Conservation (phyloP, 2,888 invertebrate genomes). For the Agrochola lychnidis region DNA sequence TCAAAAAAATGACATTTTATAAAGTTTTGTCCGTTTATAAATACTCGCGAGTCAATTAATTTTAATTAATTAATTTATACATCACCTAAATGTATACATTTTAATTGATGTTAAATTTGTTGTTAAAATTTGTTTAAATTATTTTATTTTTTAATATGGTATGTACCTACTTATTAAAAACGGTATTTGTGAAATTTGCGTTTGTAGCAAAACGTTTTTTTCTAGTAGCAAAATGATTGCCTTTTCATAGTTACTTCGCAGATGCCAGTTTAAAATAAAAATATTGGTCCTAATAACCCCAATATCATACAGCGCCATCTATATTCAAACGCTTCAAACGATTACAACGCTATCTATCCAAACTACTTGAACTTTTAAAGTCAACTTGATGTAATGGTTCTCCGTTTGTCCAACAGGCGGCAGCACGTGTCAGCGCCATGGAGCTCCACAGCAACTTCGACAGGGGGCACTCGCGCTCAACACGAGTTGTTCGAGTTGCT, state of each 20-base stretch:
- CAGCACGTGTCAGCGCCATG: slow-evolving; percentile 92
- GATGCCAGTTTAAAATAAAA: background rate
- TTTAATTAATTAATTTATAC: too few relatives aligned
- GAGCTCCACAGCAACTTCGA: slow-evolving; percentile 85
- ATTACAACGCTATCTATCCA: slow-evolving; percentile 51
- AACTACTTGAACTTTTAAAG: background rate
- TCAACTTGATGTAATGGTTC: slow-evolving; percentile 62
- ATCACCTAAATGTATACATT: too few relatives aligned
- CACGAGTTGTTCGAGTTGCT: slow-evolving; percentile 98
- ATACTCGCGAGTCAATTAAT: background rate
- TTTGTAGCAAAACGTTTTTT: background rate
- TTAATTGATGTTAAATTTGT: too few relatives aligned
- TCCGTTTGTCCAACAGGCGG: slow-evolving; percentile 88
- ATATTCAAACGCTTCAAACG: background rate
- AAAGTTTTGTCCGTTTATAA: background rate
- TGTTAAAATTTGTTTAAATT: too few relatives aligned
- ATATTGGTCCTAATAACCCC: too few relatives aligned
- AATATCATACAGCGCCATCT: slow-evolving; percentile 68
- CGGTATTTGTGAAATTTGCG: background rate
- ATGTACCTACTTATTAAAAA: background rate
- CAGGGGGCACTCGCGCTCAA: slow-evolving; percentile 90
- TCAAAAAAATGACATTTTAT: background rate
- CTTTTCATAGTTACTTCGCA: background rate
- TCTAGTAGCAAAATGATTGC: background rate
- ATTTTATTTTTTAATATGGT: background rate